phyloP scores from a whole-genome alignment of 92 coral and sea anemone genomes.

The Phenganax subtilis region DNA sequence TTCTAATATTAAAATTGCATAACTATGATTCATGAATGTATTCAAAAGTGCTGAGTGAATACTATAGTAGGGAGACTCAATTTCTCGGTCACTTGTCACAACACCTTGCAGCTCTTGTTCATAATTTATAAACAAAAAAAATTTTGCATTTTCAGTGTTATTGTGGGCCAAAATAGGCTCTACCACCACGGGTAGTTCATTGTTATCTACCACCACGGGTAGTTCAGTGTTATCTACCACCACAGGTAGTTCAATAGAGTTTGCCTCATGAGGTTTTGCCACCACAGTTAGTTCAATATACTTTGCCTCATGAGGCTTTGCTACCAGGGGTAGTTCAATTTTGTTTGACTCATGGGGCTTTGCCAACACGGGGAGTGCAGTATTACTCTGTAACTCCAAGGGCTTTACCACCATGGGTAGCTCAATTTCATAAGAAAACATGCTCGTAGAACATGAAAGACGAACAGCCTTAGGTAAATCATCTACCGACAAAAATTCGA shows the following conservation, averaged over 20 bases:
- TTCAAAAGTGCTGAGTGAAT: neutral
- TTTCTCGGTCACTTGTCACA: neutral
- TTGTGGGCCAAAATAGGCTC: neutral
- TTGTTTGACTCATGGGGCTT: no score
- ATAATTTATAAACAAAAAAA: neutral
- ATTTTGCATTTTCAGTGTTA: no score
- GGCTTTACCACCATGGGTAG: neutral
- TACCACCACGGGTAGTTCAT: neutral
- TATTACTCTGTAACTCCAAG: neutral
- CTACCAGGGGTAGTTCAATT: no score
- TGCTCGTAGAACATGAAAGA: neutral
- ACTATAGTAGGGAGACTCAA: no score
- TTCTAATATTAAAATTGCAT: neutral
- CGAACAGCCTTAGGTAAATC: conserved; percentile 2
- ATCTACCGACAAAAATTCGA: conserved; percentile 1
- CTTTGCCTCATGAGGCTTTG: no score
- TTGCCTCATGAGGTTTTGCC: no score
- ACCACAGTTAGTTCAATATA: no score
- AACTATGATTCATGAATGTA: neutral
- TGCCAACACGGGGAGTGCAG: neutral
- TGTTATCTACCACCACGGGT: no score
- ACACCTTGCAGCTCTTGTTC: conserved; percentile 7
- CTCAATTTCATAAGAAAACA: neutral
- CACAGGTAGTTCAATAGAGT: no score
- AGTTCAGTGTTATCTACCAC: no score